Evolutionary conservation across 2,113 vertebrate genomes (phyloP).

Genomic region (Geococcyx californianus): DNA sequence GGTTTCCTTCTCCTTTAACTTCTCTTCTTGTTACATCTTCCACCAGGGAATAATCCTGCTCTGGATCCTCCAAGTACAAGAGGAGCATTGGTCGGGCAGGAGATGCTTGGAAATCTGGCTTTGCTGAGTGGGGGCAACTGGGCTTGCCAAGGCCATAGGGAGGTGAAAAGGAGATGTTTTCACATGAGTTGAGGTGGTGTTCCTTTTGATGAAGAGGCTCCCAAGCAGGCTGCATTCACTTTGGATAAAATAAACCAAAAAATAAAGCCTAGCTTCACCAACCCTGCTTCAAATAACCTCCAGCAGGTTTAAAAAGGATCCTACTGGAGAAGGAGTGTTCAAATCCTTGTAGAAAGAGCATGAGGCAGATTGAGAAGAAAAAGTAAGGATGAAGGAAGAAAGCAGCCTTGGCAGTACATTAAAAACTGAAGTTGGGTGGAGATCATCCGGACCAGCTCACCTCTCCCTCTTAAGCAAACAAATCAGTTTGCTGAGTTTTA

Average conservation of each 20-base stretch:
- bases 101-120: neutral
- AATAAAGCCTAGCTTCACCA: neutral
- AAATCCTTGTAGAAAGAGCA: neutral
- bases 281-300: neutral
- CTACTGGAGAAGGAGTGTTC: neutral
- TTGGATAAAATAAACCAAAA: neutral
- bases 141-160: neutral
- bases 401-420: neutral
- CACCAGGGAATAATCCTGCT: neutral
- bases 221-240: neutral
- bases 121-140: neutral
- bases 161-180: neutral
- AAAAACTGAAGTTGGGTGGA: neutral
- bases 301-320: neutral
- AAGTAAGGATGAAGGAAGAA: neutral
- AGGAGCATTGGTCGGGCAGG: neutral
- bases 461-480: slow-evolving; percentile 32
- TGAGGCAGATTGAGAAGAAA: neutral
- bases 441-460: neutral
- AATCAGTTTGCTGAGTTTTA: neutral
- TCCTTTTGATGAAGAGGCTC: neutral
- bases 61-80: neutral
- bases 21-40: neutral
- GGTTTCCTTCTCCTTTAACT: neutral
- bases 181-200: neutral